Evolutionary conservation across 2,797 vertebrate species (phyloP).

Genomic region (Melanogrammus aeglefinus): DNA sequence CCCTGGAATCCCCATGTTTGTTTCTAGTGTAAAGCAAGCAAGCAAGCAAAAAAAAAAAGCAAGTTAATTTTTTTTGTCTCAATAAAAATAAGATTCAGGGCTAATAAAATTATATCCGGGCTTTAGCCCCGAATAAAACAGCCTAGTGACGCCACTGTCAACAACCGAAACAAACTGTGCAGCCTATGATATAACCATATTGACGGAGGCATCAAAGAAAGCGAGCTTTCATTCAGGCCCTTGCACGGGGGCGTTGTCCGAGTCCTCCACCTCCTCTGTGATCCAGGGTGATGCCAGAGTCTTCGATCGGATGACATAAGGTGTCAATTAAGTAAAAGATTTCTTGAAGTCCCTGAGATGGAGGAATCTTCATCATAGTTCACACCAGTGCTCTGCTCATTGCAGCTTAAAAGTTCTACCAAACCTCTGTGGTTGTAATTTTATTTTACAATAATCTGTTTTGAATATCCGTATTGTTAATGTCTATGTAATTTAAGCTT

Average conservation of each 20-base stretch:
- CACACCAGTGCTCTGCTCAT: neutral
- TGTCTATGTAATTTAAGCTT: neutral
- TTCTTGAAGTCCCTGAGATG: neutral
- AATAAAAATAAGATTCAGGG: too few relatives aligned
- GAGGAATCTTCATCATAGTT: neutral
- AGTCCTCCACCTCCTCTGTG: neutral
- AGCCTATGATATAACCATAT: neutral
- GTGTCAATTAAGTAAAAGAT: neutral
- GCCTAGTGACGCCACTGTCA: neutral
- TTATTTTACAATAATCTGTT: neutral
- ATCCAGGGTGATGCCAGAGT: neutral
- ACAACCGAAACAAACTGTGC: neutral
- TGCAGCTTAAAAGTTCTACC: neutral
- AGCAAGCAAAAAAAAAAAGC: too few relatives aligned
- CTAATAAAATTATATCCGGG: too few relatives aligned
- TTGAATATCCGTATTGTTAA: neutral
- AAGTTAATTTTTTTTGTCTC: too few relatives aligned
- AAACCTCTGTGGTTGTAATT: neutral
- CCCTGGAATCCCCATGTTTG: too few relatives aligned
- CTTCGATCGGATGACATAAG: neutral
- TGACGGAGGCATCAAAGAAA: neutral
- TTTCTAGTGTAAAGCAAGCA: too few relatives aligned
- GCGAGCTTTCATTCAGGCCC: neutral
- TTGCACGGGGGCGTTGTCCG: neutral
- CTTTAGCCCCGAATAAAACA: too few relatives aligned